Evolutionary conservation across 2,888 invertebrate genomes (phyloP), one percentile per base, ranked within the genome.

Genomic region (Troides oblongomaculatus): DNA sequence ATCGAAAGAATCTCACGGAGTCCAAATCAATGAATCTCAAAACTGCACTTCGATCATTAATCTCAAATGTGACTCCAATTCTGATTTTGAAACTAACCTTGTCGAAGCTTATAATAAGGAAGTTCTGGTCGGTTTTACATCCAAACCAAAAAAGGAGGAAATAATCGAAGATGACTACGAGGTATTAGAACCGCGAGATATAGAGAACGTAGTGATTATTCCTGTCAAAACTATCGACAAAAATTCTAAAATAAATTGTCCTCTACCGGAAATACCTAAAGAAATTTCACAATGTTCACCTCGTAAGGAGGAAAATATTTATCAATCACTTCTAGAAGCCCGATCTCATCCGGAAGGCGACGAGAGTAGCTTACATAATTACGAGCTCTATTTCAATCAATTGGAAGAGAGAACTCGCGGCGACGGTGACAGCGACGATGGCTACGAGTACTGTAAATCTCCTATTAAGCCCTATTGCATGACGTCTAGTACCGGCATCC

Each of bases 381-480:
- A 94, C 75, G 94, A 94, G 79, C 83, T 89, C 14, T 93, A 92
- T 74, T 89, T 88, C 5, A 85, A 82, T 62, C 84, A 86, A 50
- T 75, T 91, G 50, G 89, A 91, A 78, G 90, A 92, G 73, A 84
- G 93, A 77, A 90, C 90, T 0, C 81, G 92, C 59, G 91, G 90
- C 0, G 90, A 91, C 70, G 90, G 90, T 0, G 93, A 92, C 73
- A 93, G 91, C 50, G 93, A 93, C 68, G 91, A 93, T 67, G 93
- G 92, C 0, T 93, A 93, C 71, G 93, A 93, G 75, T 93, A 93
- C 74, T 93, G 93, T 72, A 92, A 92, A 73, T 85, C 90, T 6
- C 87, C 90, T 2, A 84, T 91, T 59, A 91, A 90, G 76, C 92
- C 92, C 1, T 92, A 87, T 72, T 92, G 92, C 70, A 76, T 83